phyloP scores from a whole-genome alignment of 2,888 invertebrate genomes.

The Drosophila multiciliata region DNA sequence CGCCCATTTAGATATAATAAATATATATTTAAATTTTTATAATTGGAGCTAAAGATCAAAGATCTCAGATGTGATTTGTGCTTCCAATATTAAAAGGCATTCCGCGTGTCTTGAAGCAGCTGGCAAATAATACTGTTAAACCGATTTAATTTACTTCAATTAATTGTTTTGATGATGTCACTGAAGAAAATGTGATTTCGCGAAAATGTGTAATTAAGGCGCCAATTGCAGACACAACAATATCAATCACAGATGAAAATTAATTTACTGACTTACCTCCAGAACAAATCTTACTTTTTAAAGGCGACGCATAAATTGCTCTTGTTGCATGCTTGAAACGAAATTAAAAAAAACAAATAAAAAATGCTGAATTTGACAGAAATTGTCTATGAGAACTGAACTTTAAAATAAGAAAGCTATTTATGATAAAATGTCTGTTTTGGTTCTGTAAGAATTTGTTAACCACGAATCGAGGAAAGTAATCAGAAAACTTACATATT shows the following conservation, averaged over 20 bases:
- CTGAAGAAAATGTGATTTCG: neutral
- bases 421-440: neutral
- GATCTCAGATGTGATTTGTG: neutral
- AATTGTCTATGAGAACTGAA: neutral
- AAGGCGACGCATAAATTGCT: neutral
- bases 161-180: neutral
- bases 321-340: neutral
- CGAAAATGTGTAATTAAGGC: neutral
- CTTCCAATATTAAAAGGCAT: neutral
- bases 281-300: neutral
- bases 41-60: neutral
- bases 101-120: neutral
- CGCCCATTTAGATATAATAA: neutral
- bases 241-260: neutral
- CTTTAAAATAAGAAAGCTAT: neutral
- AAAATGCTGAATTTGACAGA: neutral
- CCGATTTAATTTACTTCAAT: neutral
- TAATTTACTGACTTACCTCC: neutral
- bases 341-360: neutral
- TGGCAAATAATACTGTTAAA: neutral
- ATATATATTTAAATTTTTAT: neutral
- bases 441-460: neutral
- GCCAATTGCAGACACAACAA: neutral
- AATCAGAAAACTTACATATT: neutral
- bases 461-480: neutral